Percentiles rank a stretch among this genome's conserved stretches.
Evolutionary conservation across 2,888 invertebrate species (phyloP).

Genomic region (Apomyelois bistriatella): DNA sequence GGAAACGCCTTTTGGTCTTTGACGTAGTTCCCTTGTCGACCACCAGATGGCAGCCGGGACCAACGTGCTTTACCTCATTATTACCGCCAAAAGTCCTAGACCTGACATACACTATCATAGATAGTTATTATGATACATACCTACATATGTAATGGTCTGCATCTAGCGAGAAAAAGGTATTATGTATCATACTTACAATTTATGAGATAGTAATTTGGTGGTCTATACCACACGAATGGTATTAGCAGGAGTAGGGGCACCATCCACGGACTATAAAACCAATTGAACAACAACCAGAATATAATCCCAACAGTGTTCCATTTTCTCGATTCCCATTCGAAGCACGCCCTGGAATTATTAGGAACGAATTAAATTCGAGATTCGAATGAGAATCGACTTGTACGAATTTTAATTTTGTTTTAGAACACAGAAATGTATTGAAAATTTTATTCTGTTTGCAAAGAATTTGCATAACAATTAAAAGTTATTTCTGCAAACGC

Average conservation of each 20-base stretch:
- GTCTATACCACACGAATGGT: constrained; percentile 82
- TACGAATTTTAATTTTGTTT: constrained; percentile 14
- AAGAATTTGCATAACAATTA: no score
- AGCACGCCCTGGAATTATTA: constrained; percentile 85
- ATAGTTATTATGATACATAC: no score
- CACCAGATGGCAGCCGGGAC: no score
- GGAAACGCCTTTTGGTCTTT: no score
- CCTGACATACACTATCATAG: no score
- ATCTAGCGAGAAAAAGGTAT: no score
- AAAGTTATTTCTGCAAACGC: no score
- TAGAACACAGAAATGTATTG: not conserved
- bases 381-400: not conserved
- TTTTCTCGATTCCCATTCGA: constrained; percentile 95
- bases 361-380: constrained; percentile 1
- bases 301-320: constrained; percentile 89
- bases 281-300: constrained; percentile 90
- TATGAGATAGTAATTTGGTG: constrained; percentile 45
- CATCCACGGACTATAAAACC: constrained; percentile 96
- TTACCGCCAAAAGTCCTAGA: no score
- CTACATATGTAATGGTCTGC: no score
- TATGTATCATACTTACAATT: constrained; percentile 59
- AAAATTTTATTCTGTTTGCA: no score
- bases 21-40: no score
- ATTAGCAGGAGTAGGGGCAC: constrained; percentile 90
- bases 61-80: no score